Evolutionary conservation across 2,888 invertebrate genomes (phyloP), one percentile per base, ranked within the genome.

Genomic region (Crossocerus cetratus): DNA sequence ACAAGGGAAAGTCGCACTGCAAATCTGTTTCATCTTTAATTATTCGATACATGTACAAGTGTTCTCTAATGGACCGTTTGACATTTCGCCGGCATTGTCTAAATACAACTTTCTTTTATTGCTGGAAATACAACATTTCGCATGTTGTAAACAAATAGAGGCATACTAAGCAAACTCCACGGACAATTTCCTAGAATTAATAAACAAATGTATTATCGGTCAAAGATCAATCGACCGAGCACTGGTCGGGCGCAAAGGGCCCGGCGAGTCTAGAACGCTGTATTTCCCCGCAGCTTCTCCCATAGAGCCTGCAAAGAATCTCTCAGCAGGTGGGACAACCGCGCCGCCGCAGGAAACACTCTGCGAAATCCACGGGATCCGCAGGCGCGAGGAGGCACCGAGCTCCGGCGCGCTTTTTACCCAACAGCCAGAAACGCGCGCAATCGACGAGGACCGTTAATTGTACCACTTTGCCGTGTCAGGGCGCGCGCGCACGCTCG

Each of bases 371-470:
- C 49, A 49, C 16, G 14, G 13, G 4, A n/a, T 49, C n/a, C n/a
- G 4, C 14, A 4, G 13, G 14, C 14, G 49, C 49, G 11, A 32
- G n/a, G n/a, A 16, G 14, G 49, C 49, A 49, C 14, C 11, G 14
- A 4, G 14, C 14, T 49, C 3, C 49, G 13, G 3, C 4, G 3
- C 4, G 3, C 16, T 49, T 49, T 49, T 49, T 49, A 16, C 16
- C 14, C 5, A 32, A 32, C 32, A 32, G n/a, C n/a, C 32, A 32
- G 0, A 32, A 4, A 2, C 32, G 49, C 16, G 49, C 13, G 16
- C 49, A 49, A 49, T 49, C 49, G 49, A 13, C 49, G 8, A 4
- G 49, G 49, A 49, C 49, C 49, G 49, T 49, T 49, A 49, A 49
- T 49, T 49, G 49, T 49, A 49, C 49, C 49, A 49, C 49, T 49